Conservation (phyloP, 2,888 invertebrate species). For the Mythimna impura region DNA sequence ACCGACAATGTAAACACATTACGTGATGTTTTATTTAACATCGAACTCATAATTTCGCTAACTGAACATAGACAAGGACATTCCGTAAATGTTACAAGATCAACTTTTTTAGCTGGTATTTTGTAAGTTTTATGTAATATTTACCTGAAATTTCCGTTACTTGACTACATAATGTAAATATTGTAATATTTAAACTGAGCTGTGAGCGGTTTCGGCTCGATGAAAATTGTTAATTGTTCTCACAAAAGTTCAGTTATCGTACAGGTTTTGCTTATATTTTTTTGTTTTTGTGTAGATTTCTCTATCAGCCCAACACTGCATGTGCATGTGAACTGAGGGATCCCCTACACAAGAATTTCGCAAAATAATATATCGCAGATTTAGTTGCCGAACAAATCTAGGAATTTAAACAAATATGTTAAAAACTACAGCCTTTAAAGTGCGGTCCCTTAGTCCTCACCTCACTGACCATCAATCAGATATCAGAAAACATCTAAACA, state of each 20-base stretch:
- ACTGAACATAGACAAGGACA: slow-evolving; percentile 46
- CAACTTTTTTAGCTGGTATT: slow-evolving; percentile 26
- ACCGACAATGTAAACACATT: slow-evolving; percentile 34
- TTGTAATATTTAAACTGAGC: background rate
- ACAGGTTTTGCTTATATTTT: background rate
- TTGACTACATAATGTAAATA: slow-evolving; percentile 2
- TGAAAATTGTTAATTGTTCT: slow-evolving; percentile 13
- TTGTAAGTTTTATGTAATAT: slow-evolving; percentile 38
- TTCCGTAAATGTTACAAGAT: slow-evolving; percentile 51
- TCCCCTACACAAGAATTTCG: too few relatives aligned
- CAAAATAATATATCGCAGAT: too few relatives aligned
- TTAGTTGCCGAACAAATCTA: too few relatives aligned
- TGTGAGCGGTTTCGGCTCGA: slow-evolving; percentile 13
- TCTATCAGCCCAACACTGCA: background rate
- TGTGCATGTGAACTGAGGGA: too few relatives aligned
- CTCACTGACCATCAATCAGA: too few relatives aligned
- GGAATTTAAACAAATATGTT: too few relatives aligned
- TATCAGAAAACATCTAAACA: too few relatives aligned
- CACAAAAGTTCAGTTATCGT: background rate
- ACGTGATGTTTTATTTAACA: slow-evolving; percentile 68
- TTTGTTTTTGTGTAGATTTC: background rate
- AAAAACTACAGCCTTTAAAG: too few relatives aligned
- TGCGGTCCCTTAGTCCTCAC: too few relatives aligned
- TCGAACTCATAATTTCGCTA: slow-evolving; percentile 45
- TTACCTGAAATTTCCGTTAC: slow-evolving; percentile 1